These are phyloP conservation scores for Pseudopodoces humilis DNA, from an alignment of 2,113 vertebrate genomes.

Conservation along the genomic window DNA sequence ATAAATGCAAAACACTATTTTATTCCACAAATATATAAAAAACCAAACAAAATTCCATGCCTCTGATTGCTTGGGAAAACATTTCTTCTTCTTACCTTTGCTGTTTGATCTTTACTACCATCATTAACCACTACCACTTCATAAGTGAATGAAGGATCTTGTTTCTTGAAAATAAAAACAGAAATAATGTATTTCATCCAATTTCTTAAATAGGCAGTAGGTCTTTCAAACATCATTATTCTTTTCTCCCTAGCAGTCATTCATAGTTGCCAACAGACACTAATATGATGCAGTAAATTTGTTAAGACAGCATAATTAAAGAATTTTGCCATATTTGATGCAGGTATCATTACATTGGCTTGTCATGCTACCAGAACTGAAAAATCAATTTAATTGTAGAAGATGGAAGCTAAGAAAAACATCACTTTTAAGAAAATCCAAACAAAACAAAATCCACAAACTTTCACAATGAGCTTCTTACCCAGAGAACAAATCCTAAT, in stretches of 20 bases:
- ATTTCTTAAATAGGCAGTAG: background rate
- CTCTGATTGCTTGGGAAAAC: background rate
- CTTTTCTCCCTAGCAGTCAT: background rate
- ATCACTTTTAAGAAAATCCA: background rate
- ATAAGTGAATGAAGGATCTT: conserved; percentile 84
- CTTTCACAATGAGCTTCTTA: background rate
- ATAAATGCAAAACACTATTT: background rate
- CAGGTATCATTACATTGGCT: rapidly evolving
- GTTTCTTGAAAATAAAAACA: conserved; percentile 77
- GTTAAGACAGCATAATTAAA: background rate
- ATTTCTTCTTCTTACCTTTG: conserved; percentile 77
- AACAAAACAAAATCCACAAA: background rate
- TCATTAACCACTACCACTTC: conserved; percentile 95
- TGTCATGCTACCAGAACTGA: background rate
- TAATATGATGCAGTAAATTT: background rate
- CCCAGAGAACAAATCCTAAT: background rate
- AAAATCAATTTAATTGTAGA: background rate
- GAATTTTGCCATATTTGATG: background rate
- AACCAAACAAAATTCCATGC: background rate
- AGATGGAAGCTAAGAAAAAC: background rate
- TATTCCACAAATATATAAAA: background rate
- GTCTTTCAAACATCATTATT: background rate
- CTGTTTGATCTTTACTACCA: conserved; percentile 94
- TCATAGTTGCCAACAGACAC: background rate
- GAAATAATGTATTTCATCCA: background rate